Conservation (phyloP, 2,113 vertebrate species). For the Grallaria varia region DNA sequence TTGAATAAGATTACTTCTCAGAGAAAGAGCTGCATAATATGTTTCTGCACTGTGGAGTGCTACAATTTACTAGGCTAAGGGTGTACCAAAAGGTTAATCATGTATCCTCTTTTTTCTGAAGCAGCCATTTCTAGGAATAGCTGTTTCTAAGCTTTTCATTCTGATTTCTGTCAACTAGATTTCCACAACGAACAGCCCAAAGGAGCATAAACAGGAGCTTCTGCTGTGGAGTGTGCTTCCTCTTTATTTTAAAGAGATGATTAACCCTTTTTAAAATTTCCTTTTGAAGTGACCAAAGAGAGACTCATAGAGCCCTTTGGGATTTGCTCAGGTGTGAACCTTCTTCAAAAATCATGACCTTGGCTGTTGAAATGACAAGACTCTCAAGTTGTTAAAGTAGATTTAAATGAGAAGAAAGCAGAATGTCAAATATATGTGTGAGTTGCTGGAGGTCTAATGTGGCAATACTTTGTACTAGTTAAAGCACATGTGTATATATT, state of each 20-base stretch:
- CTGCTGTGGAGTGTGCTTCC: neutral
- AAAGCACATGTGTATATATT: neutral
- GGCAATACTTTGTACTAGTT: neutral
- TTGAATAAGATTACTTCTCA: neutral
- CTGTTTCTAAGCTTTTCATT: constrained; percentile 32
- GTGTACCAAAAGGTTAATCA: neutral
- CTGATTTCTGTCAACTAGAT: constrained; percentile 1
- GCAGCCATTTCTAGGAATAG: neutral
- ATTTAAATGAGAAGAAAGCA: constrained; percentile 3
- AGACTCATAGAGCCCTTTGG: neutral
- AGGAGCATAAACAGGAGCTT: constrained; percentile 31
- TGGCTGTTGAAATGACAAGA: neutral
- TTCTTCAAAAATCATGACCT: constrained; percentile 13
- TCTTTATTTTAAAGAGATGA: neutral
- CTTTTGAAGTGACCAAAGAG: constrained; percentile 30
- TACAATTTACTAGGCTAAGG: neutral
- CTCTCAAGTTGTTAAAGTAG: neutral
- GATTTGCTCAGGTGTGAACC: constrained; percentile 2
- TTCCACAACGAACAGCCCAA: neutral
- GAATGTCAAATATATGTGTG: neutral
- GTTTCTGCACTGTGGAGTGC: neutral
- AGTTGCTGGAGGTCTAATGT: neutral
- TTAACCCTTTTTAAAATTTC: constrained; percentile 37
- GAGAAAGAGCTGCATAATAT: neutral
- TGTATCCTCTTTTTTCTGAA: neutral